Evolutionary conservation across 2,888 invertebrate species (phyloP), one percentile per base, ranked within the genome.

Genomic region (Dorcus hopei): DNA sequence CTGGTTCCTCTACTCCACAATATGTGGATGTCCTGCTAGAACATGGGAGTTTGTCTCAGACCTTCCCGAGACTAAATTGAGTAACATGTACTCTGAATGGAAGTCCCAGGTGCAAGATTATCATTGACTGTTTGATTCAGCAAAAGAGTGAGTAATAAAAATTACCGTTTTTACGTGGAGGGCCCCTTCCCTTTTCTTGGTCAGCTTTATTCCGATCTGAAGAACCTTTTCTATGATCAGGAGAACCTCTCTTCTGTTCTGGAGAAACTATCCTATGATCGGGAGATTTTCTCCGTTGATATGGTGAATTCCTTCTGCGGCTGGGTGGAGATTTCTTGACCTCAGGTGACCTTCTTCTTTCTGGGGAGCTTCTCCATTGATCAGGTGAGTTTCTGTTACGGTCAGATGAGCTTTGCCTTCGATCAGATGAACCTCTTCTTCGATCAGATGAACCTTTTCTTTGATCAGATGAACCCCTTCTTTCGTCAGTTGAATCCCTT

Each of bases 61-160:
- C 89, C 89, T 89, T 90, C 89, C 89, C 89, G 88, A 81, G 86
- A 84, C 82, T 78, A 69, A 71, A 41, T 43, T 38, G 81, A 80
- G 84, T 85, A 83, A 82, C 77, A 58, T 73, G 79, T 87, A 84
- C 87, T 82, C 77, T 67, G 87, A 78, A 62, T 73, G 88, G 85
- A 77, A 78, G 83, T 85, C 87, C 87, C 88, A 84, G 76, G 82
- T 87, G 88, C 87, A 85, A 88, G 88, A 87, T 89, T 89, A 83
- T 83, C 81, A 81, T 86, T 86, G 87, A 82, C 85, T 79, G 79
- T 16, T 19, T 3, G 42, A 26, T 19, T 49, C 38, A 52, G 52
- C 59, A 54, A 52, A 54, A 16, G 50, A 54, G 59, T 59, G 59
- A 59, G 59, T 59, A 59, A 59, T 49, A 59, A 47, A 52, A 52